Evolutionary conservation across 2,888 invertebrate species (phyloP), one percentile per base, ranked within the genome.

Genomic region (Dynastes maya): DNA sequence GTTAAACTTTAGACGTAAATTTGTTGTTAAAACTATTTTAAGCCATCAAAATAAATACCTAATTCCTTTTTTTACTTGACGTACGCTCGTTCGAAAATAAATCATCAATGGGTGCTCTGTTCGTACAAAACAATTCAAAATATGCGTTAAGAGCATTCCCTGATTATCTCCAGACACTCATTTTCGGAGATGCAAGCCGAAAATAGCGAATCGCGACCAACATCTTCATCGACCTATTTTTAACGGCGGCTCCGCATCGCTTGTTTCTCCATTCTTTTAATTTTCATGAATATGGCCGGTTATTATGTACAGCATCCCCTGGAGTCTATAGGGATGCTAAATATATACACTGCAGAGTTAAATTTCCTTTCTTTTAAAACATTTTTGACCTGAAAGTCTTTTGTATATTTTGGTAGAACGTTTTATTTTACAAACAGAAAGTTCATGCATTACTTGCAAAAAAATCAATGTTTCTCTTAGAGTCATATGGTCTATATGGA

Each of bases 191-290:
- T 58, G 40, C 40, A 70, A 53, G 53, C 16, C 72, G 11, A 61
- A 72, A 72, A 58, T 72, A 72, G 58, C 72, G 40, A 22, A 72
- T 72, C 72, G 55, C 22, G 55, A 72, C 72, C 58, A 40, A 72
- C 72, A 72, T 72, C 72, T 72, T 72, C 67, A 32, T 67, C 45
- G 55, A 37, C n/a, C 40, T 72, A 72, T 72, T 72, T 72, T 72
- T 58, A 58, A 13, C 40, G 58, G 45, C 58, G 8, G 8, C 55
- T 40, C 72, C 13, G 8, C 45, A 45, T 40, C 72, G 72, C 72
- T 72, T 72, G 72, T 72, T 72, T 37, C 72, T 72, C 58, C 40
- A 40, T 11, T 72, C 72, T 37, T 72, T 70, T 29, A 22, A 22
- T 32, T 58, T 22, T 8, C 40, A 32, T 6, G n/a, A 29, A 32